Evolutionary conservation across 2,113 vertebrate species (phyloP), one percentile per base, ranked within the genome.

Genomic region (Proterorhinus semilunaris): DNA sequence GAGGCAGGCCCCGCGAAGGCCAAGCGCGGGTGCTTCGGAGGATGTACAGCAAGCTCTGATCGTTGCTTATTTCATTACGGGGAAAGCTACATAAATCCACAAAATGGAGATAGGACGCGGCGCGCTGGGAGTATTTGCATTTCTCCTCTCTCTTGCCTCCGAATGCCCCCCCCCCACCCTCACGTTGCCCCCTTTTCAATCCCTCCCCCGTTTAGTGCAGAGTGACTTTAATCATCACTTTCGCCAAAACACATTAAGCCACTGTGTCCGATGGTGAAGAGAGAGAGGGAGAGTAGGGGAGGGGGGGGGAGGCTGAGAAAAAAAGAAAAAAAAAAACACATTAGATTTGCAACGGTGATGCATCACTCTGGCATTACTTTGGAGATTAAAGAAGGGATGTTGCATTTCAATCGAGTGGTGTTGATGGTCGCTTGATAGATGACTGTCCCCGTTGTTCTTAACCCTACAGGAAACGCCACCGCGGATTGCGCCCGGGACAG

Each of bases 141-240:
- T 84, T 87, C 84, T 87, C 83, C 83, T 86, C 76, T 86, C 76
- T 84, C 78, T 78, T 83, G 78, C 82, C 62, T 66, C 72, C 72
- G 69, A 52, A 46, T 68, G 10, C 65, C 67, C 70, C 64, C 58
- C 59, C 49, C 59, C 78, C 65, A 21, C 53, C 53, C 27, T 36
- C 27, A 36, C 10, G 53, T 27, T 63, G 50, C 69, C 72, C 69
- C 63, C 27, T 36, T 79, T 83, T 81, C 74, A 83, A 79, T 84
- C 77, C 83, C 79, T 80, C 83, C 79, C 76, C 27, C 72, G 78
- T 89, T 86, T 86, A 88, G 89, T 80, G 75, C 75, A 82, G 86
- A 91, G 89, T 90, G 89, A 92, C 87, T 92, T 91, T 89, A 92
- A 92, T 92, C 91, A 92, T 92, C 90, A 90, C 90, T 91, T 90